Evolutionary conservation across 2,888 invertebrate species (phyloP).

Genomic region (Oasisia sp.): DNA sequence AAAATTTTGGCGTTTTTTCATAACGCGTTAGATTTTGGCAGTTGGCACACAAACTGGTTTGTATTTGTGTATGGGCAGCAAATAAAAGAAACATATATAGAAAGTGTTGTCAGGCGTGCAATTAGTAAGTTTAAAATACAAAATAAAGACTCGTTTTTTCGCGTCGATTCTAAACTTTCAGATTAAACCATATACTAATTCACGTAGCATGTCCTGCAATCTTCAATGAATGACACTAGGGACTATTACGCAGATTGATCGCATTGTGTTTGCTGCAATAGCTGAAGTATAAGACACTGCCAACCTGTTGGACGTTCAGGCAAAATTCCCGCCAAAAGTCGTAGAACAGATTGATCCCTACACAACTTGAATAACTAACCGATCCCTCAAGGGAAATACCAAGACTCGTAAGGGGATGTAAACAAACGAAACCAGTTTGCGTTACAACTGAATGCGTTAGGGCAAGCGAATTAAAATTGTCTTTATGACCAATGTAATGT

Average conservation of each 20-base stretch:
- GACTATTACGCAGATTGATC: background rate
- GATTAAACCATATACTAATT: background rate
- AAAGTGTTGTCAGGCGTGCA: too few species aligned
- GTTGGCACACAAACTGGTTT: too few species aligned
- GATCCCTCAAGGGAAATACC: background rate
- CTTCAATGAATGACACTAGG: background rate
- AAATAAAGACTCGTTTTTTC: too few species aligned
- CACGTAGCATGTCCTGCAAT: background rate
- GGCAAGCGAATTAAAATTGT: background rate
- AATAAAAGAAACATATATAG: too few species aligned
- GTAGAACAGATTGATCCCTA: background rate
- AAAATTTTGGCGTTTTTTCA: too few species aligned
- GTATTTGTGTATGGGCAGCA: too few species aligned
- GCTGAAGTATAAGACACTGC: background rate
- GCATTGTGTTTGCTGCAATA: background rate
- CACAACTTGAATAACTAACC: background rate
- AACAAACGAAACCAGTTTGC: background rate
- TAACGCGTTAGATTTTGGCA: too few species aligned
- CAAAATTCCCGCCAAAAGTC: background rate
- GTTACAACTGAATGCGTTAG: background rate
- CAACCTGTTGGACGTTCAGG: too few species aligned
- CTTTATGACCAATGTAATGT: background rate
- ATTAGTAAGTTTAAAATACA: too few species aligned
- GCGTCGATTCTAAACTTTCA: too few species aligned
- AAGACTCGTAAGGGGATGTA: conserved; percentile 4